phyloP scores from a whole-genome alignment of 2,113 vertebrate genomes.

The Platichthys flesus region DNA sequence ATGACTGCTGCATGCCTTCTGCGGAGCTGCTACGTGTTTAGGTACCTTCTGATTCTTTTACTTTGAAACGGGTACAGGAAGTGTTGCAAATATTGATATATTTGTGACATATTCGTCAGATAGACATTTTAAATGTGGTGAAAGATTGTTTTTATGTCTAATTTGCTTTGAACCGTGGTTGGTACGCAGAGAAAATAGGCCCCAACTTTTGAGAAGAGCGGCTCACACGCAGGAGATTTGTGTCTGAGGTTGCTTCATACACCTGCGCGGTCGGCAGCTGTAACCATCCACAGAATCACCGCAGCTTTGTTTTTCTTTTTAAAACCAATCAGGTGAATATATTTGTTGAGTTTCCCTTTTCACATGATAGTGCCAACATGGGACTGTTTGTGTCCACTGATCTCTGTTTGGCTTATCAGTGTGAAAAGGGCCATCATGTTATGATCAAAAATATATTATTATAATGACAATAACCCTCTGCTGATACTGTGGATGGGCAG shows the following conservation, averaged over 20 bases:
- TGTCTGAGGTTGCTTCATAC: neutral
- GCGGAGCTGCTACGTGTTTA: too few relatives aligned
- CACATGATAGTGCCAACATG: constrained; percentile 37
- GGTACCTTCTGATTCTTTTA: too few relatives aligned
- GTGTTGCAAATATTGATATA: neutral
- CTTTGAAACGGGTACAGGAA: neutral
- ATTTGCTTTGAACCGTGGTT: neutral
- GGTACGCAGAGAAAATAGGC: neutral
- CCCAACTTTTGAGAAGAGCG: neutral
- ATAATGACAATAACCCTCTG: neutral
- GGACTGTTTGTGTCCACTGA: constrained; percentile 14
- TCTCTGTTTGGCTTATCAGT: constrained; percentile 29
- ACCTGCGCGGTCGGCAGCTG: constrained; percentile 3
- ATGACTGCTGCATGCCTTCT: neutral
- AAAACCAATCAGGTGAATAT: constrained; percentile 13
- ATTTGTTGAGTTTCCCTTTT: constrained; percentile 28
- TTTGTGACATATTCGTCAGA: neutral
- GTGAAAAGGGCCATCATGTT: constrained; percentile 35
- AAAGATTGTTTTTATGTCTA: neutral
- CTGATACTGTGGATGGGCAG: constrained; percentile 27
- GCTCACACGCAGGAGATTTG: neutral
- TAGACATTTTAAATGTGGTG: neutral
- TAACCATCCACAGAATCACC: constrained; percentile 33
- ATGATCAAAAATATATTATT: neutral
- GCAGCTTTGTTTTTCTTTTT: constrained; percentile 15